A percentile compares a stretch with the other conserved stretches of the same genome.
Conservation (phyloP, 2,888 invertebrate species). For the Spilarctia lutea region DNA sequence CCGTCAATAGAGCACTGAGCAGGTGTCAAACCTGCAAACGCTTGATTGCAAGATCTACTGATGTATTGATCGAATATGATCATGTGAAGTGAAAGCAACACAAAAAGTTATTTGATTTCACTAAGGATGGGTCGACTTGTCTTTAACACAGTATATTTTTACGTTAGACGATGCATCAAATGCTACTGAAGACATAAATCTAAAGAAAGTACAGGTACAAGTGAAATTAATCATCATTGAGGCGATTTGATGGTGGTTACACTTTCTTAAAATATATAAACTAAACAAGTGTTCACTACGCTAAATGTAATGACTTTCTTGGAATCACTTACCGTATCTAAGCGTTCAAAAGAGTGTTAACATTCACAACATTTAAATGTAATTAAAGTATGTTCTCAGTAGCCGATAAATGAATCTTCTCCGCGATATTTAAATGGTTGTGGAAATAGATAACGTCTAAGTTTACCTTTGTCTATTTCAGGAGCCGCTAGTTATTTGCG, state of each 20-base stretch:
- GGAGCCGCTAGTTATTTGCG: slow-evolving; percentile 5
- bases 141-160: background rate
- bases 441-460: background rate
- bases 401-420: background rate
- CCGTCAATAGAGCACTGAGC: background rate
- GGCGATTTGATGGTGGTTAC: background rate
- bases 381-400: background rate
- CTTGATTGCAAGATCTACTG: background rate
- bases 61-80: background rate
- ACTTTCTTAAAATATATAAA: background rate
- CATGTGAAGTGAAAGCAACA: background rate
- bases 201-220: too few relatives aligned
- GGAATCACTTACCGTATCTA: background rate
- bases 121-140: background rate
- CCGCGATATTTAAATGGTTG: background rate
- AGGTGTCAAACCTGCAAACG: background rate
- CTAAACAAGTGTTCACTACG: background rate
- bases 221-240: background rate
- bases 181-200: background rate
- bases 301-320: background rate
- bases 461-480: slow-evolving; percentile 8
- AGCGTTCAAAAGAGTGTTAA: background rate
- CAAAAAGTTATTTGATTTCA: too few relatives aligned
- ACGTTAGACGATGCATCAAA: background rate
- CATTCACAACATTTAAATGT: background rate